Conservation (phyloP, 1,140 invertebrate species). For the Diabrotica virgifera region DNA sequence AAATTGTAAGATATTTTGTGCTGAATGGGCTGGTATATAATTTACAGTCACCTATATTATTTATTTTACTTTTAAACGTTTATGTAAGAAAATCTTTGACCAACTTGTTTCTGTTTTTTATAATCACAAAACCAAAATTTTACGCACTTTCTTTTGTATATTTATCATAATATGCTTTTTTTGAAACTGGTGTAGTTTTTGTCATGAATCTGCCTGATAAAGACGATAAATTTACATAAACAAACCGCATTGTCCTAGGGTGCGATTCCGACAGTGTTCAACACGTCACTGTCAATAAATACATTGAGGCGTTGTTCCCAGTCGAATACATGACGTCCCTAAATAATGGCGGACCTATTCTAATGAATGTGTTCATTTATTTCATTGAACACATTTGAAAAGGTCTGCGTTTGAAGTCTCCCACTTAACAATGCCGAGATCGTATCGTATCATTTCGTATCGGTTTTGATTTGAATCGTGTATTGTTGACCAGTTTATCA, state of each 20-base stretch:
- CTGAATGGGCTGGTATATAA: too few relatives aligned
- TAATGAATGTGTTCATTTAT: slow-evolving; percentile 3
- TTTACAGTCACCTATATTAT: too few relatives aligned
- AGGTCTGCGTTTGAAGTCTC: slow-evolving; percentile 1
- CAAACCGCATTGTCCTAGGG: slow-evolving; percentile 1
- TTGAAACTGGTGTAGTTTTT: too few relatives aligned
- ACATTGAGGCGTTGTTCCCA: slow-evolving; percentile 1
- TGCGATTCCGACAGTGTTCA: background rate
- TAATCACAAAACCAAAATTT: too few relatives aligned
- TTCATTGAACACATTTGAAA: slow-evolving; percentile 3
- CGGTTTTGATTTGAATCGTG: background rate
- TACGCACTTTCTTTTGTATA: too few relatives aligned
- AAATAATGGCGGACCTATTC: slow-evolving; percentile 2
- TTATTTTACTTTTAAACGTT: too few relatives aligned
- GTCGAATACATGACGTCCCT: background rate
- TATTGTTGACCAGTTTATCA: background rate
- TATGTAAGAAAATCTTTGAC: too few relatives aligned
- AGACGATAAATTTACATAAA: background rate
- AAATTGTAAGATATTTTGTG: too few relatives aligned
- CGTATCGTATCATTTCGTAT: background rate
- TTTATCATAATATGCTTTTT: too few relatives aligned
- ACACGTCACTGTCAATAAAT: slow-evolving; percentile 2
- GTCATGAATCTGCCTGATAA: background rate
- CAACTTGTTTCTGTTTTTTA: too few relatives aligned
- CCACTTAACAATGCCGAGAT: background rate